A percentile compares a stretch with the other conserved stretches of the same genome.
Evolutionary conservation across 2,113 vertebrate species (phyloP).

Genomic region (Panurus biarmicus): DNA sequence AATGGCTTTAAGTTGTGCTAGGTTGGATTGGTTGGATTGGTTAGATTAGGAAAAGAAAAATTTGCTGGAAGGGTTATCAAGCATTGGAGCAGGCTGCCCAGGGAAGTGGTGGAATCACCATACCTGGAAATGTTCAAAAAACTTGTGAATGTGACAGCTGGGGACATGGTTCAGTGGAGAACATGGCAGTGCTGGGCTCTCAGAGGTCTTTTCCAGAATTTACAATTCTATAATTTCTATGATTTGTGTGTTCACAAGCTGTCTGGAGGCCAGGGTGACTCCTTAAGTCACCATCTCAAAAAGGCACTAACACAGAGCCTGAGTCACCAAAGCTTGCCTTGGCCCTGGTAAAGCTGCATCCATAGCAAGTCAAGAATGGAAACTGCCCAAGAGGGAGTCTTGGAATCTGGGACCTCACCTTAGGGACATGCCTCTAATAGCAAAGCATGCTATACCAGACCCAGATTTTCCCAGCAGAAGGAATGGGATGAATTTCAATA

Average conservation of each 20-base stretch:
- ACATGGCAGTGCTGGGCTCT: background rate
- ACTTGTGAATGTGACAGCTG: background rate
- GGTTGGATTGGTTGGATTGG: background rate
- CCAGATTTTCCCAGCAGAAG: background rate
- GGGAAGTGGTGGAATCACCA: background rate
- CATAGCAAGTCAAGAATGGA: background rate
- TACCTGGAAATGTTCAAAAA: background rate
- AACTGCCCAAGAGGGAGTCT: background rate
- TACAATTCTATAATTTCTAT: background rate
- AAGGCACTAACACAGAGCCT: background rate
- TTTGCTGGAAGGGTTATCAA: background rate
- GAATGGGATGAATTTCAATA: background rate
- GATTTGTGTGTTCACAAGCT: rapidly evolving
- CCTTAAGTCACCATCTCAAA: background rate
- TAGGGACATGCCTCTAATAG: background rate
- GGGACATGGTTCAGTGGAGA: background rate
- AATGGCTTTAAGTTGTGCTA: background rate
- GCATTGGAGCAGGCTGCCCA: background rate
- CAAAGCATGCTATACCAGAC: background rate
- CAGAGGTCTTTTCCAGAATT: background rate
- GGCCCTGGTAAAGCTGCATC: background rate
- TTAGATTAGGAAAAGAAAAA: background rate
- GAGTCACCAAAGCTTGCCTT: background rate
- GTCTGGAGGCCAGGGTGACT: background rate
- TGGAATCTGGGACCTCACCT: background rate